Evolutionary conservation across 2,888 invertebrate genomes (phyloP), one percentile per base, ranked within the genome.

Genomic region (Stenichneumon culpator): DNA sequence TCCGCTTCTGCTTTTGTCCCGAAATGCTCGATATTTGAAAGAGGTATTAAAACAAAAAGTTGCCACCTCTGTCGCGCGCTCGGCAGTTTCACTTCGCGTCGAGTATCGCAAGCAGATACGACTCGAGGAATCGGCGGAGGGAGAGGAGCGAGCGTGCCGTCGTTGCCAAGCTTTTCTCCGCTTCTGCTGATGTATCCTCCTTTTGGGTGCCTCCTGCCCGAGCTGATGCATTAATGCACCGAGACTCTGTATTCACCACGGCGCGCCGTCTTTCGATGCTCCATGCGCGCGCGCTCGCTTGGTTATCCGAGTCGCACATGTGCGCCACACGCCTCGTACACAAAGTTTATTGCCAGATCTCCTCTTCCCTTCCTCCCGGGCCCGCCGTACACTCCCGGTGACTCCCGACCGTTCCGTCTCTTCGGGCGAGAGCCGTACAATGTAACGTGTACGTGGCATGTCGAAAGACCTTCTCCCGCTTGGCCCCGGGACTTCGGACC

Each of bases 311-410:
- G 80, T 82, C 86, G 92, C 92, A 92, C 92, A 92, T 92, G 92
- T 91, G 92, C 88, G 88, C 90, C 91, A 91, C 92, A 92, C 92
- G 91, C 91, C 90, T 90, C 89, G 90, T 80, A 89, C 87, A 44
- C 87, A 89, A 89, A 91, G 90, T 92, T 92, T 92, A 92, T 91
- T 92, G 89, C 92, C 90, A 86, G 88, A 85, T 85, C 87, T 75
- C 74, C 80, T 79, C 81, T 79, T 69, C 75, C 78, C 67, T 77
- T 50, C 68, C 28, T 39, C 47, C n/a, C 50, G 44, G 25, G 9
- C 36, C 52, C 65, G 65, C 32, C 50, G 50, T 22, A 25, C 28
- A 67, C 47, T 36, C 79, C 39, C 74, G 80, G 44, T 74, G 60
- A 50, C 47, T 78, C 68, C 74, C 60, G 52, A 72, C 69, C 69